Conservation (phyloP, 2,888 invertebrate genomes). For the Nemotelus pantherinus region DNA sequence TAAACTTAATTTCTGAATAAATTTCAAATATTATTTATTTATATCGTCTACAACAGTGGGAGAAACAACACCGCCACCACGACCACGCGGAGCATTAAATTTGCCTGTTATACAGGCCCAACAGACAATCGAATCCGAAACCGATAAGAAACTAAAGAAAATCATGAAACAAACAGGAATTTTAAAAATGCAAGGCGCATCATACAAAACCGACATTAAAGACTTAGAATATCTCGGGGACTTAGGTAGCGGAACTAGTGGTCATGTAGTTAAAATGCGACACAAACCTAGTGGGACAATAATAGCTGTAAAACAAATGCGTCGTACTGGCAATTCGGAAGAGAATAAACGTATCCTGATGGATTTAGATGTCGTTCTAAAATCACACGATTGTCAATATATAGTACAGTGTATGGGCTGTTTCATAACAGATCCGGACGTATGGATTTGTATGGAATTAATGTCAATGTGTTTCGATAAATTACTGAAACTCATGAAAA, state of each 20-base stretch:
- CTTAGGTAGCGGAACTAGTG: conserved; percentile 94
- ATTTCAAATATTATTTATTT: background rate
- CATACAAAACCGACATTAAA: conserved; percentile 82
- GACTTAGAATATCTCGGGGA: conserved; percentile 88
- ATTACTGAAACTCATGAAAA: conserved; percentile 83
- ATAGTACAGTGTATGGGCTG: conserved; percentile 98
- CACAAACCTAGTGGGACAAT: conserved; percentile 86
- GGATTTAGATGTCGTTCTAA: conserved; percentile 98
- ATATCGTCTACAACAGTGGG: conserved; percentile 53
- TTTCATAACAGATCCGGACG: conserved; percentile 96
- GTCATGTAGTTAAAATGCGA: conserved; percentile 96
- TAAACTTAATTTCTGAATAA: no score
- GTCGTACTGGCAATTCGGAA: conserved; percentile 94
- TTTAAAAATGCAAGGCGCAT: conserved; percentile 80
- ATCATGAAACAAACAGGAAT: conserved; percentile 94
- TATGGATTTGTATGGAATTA: conserved; percentile 99
- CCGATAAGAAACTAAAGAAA: conserved; percentile 86
- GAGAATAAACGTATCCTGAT: conserved; percentile 98
- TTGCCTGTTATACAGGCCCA: conserved; percentile 69
- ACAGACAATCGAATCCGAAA: conserved; percentile 72
- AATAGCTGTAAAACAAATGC: conserved; percentile 98
- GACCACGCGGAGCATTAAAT: conserved; percentile 67
- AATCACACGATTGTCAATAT: conserved; percentile 95
- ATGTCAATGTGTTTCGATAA: conserved; percentile 99
- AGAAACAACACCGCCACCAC: conserved; percentile 67